These are phyloP conservation scores for Sturmia bella DNA, from an alignment of 2,888 invertebrate species.

Conservation along the genomic window DNA sequence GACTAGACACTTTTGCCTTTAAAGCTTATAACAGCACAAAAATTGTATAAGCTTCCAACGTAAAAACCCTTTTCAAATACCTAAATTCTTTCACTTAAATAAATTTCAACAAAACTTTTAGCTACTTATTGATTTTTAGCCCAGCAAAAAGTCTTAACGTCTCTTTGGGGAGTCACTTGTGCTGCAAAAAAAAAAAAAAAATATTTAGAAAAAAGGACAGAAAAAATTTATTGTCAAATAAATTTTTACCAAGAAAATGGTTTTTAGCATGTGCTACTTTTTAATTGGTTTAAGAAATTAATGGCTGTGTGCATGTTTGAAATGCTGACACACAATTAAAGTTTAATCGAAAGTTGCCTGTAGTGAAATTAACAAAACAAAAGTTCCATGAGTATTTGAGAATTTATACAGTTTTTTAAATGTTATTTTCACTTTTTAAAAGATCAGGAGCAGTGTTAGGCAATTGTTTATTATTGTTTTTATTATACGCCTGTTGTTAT, in stretches of 20 bases:
- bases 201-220: background rate
- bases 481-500: too few relatives aligned
- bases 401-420: too few relatives aligned
- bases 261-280: conserved; percentile 39
- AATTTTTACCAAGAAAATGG: conserved; percentile 1
- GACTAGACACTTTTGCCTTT: too few relatives aligned
- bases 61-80: conserved; percentile 36
- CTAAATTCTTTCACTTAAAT: conserved; percentile 61
- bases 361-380: too few relatives aligned
- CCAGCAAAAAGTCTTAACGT: conserved; percentile 24
- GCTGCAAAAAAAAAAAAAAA: background rate
- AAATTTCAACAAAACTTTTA: conserved; percentile 46
- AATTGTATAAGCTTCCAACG: too few relatives aligned
- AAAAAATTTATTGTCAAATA: background rate
- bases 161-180: conserved; percentile 36
- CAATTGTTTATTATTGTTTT: too few relatives aligned
- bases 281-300: conserved; percentile 43
- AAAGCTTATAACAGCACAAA: too few relatives aligned
- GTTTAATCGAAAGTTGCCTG: conserved; percentile 4
- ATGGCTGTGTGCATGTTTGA: conserved; percentile 9
- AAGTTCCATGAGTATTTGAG: too few relatives aligned
- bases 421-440: too few relatives aligned
- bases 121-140: background rate
- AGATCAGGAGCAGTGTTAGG: too few relatives aligned
- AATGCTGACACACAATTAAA: conserved; percentile 23